Base-by-base conservation (phyloP, 2,113 vertebrate species). In the Isichthys henryi region DNA sequence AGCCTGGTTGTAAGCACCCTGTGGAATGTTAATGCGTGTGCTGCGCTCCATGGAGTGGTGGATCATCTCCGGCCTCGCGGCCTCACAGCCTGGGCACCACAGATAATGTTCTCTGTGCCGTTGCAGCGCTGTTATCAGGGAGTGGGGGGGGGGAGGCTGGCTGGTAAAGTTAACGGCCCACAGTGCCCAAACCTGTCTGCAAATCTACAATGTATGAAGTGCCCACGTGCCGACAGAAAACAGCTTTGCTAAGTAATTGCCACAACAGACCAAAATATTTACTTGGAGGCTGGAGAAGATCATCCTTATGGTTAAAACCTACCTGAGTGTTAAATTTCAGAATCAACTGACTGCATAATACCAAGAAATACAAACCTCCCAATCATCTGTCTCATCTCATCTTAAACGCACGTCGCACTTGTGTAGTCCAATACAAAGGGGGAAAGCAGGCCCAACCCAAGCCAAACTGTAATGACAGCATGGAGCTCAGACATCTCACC, bases 21-120 rank as follows among this genome's bases (percentile, higher is more conserved):
- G 80, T 23, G 80, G 84, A 86, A 86, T 86, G 84, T 27, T 35
- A 31, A 86, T 86, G 84, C n/a, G 10, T 46, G n/a, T 86, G 19
- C 31, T 35, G 50, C 1, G 43, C 85, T 53, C 49, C 10, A 7
- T 13, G 48, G 13, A 56, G 49, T 48, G 27, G 48, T 27, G 9
- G 49, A 3, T 52, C 15, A 3, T 86, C 49, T 52, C 6, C 11
- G 13, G 27, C n/a, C 46, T 50, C 17, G 13, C 4, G 52, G 52
- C 17, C 50, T 52, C 50, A 52, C 11, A 43, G 21, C 23, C 27
- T 39, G 13, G 53, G 85, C 31, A 19, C 21, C 85, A 39, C n/a
- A 31, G 48, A 52, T 86, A 52, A 86, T 35, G 46, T 52, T 52
- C 49, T n/a, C 46, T 85, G 83, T 86, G 46, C n/a, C 43, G 11